Percentiles rank a stretch among this genome's conserved stretches.
phyloP scores from a whole-genome alignment of 64 coral and sea anemone genomes.

The Dendrophyllia cribrosa region DNA sequence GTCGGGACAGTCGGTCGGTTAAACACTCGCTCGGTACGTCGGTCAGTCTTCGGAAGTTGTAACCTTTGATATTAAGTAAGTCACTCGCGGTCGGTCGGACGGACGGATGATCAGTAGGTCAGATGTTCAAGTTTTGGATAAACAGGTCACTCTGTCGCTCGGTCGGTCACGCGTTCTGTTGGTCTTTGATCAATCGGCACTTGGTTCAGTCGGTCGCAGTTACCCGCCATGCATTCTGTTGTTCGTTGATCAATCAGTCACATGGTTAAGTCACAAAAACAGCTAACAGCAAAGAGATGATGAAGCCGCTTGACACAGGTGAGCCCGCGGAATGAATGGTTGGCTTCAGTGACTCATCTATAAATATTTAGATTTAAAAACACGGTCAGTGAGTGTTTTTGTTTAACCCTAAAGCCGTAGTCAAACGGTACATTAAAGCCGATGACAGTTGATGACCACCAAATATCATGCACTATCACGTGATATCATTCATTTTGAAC shows the following conservation, averaged over 20 bases:
- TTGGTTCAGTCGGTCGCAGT: neutral
- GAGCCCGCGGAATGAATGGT: neutral
- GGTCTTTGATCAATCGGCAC: neutral
- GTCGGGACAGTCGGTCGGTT: neutral
- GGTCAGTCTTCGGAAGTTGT: too few relatives aligned
- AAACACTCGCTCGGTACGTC: neutral
- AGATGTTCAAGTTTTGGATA: too few relatives aligned
- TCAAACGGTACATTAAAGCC: too few relatives aligned
- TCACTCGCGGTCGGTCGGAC: neutral
- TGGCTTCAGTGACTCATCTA: slow-evolving; percentile 21
- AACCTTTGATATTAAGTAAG: neutral
- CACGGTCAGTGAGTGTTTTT: too few relatives aligned
- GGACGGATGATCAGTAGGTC: neutral
- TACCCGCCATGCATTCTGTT: neutral
- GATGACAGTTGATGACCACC: too few relatives aligned
- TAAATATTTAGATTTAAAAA: neutral
- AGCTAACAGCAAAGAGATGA: slow-evolving; percentile 2
- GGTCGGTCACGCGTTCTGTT: neutral
- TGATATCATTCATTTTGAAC: too few relatives aligned
- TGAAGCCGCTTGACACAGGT: neutral
- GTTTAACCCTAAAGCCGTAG: too few relatives aligned
- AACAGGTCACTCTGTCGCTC: too few relatives aligned
- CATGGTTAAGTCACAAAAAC: neutral
- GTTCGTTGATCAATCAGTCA: too few relatives aligned
- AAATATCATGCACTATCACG: too few relatives aligned